Percentiles rank a stretch among this genome's conserved stretches.
Evolutionary conservation across 2,113 vertebrate species (phyloP).

Genomic region (Pristiophorus japonicus): DNA sequence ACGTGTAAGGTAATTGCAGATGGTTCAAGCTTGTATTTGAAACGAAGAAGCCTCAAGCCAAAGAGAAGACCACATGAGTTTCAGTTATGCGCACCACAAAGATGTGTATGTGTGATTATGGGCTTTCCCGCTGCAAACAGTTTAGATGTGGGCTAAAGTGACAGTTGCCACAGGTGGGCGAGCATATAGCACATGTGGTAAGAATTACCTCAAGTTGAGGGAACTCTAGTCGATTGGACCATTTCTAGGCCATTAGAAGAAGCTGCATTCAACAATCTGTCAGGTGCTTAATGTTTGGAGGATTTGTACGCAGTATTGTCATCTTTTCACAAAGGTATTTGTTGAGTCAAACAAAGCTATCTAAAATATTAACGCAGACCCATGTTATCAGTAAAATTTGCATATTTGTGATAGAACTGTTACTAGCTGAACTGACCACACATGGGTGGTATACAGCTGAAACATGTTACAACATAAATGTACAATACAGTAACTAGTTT

Average conservation of each 20-base stretch:
- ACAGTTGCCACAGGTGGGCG: conserved; percentile 70
- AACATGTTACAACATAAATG: neutral
- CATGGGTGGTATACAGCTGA: neutral
- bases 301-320: neutral
- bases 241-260: neutral
- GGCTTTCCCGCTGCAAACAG: conserved; percentile 60
- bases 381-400: neutral
- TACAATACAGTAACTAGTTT: neutral
- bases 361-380: neutral
- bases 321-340: neutral
- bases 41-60: neutral
- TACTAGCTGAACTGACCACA: neutral
- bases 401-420: neutral
- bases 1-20: neutral
- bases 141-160: conserved; percentile 63
- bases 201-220: conserved; percentile 38
- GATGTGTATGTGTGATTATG: conserved; percentile 52
- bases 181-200: conserved; percentile 39
- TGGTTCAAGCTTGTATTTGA: neutral
- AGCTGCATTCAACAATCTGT: conserved; percentile 36
- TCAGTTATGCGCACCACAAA: conserved; percentile 55
- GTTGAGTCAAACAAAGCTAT: neutral
- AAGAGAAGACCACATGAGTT: conserved; percentile 54
- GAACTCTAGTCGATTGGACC: neutral
- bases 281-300: conserved; percentile 45